Conservation (phyloP, 2,113 vertebrate species). For the Salvelinus alpinus region DNA sequence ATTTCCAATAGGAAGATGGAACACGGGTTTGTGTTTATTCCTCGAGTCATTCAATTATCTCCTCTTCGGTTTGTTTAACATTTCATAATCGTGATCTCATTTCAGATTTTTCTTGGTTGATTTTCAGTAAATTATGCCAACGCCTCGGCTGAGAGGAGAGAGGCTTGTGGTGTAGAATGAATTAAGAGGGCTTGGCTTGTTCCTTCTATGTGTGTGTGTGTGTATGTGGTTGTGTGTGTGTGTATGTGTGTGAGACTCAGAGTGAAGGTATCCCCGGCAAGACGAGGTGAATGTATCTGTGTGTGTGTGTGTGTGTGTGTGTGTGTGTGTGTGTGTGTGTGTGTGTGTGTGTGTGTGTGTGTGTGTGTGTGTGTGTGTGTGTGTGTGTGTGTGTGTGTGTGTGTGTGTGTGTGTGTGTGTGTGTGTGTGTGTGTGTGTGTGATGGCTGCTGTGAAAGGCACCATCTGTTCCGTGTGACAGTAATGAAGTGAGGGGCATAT, state of each 20-base stretch:
- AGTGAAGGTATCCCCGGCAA: not conserved
- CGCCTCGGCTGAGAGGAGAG: slow-evolving; percentile 62
- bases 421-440: slow-evolving; percentile 53
- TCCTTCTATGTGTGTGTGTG: slow-evolving; percentile 19
- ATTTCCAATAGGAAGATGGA: slow-evolving; percentile 59
- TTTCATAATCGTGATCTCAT: slow-evolving; percentile 63
- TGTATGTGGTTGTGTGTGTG: no score
- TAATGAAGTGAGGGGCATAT: slow-evolving; percentile 81
- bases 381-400: slow-evolving; percentile 54
- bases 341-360: slow-evolving; percentile 51
- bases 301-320: slow-evolving; percentile 39
- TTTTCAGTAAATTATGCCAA: slow-evolving; percentile 70
- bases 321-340: slow-evolving; percentile 53
- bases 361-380: slow-evolving; percentile 48
- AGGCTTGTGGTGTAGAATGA: slow-evolving; percentile 68
- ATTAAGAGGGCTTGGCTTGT: slow-evolving; percentile 54
- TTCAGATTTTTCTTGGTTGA: slow-evolving; percentile 72
- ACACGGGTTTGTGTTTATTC: slow-evolving; percentile 68
- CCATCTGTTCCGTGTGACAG: slow-evolving; percentile 82
- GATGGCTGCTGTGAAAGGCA: slow-evolving; percentile 73
- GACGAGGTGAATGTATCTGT: not conserved
- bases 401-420: slow-evolving; percentile 51
- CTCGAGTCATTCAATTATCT: slow-evolving; percentile 68
- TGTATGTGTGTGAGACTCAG: not conserved
- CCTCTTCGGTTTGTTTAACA: slow-evolving; percentile 70